Evolutionary conservation across 1,140 invertebrate species (phyloP), one percentile per base, ranked within the genome.

Genomic region (Eufriesea mexicana): DNA sequence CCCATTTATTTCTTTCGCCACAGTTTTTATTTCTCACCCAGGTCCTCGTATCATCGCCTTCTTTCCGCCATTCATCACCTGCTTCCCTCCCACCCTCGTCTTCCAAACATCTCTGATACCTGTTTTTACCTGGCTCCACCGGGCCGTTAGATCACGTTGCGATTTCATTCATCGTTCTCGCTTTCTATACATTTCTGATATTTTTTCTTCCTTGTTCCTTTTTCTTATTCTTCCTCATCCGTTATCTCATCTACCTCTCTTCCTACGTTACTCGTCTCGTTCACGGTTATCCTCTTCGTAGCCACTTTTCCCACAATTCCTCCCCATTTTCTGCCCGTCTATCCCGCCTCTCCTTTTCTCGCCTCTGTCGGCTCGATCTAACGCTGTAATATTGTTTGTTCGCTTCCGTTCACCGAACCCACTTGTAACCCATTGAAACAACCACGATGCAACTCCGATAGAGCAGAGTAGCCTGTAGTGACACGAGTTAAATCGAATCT

Each of bases 391-490:
- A 79, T 70, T 47, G 55, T 57, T 71, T 18, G 25, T 25, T 79
- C 76, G 25, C 45, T 61, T 28, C 68, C 78, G 47, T 35, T 73
- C 78, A 8, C 23, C 28, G 28, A 35, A 23, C 23, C 68, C 78
- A 72, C 78, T 79, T 73, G 23, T 62, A 61, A 68, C 76, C 51
- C 35, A 70, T 57, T 47, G 51, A 68, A 78, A 68, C 76, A 47
- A 61, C 76, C 28, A 57, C 77, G 77, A 59, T 71, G 18, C 54
- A 23, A 20, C 45, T 8, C 66, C 25, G 55, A 79, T 61, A 51
- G 67, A 79, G 25, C 20, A 10, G 25, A 66, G 61, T 28, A 25
- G 25, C 47, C 6, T 23, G 4, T 10, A 59, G 42, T 54, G 45
- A 42, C 77, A 79, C 77, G 42, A 47, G 54, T 45, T 70, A 28